Base-by-base conservation (phyloP, 30 jellyfish, hydroid and myxozoan species). In the Mastigias papua region DNA sequence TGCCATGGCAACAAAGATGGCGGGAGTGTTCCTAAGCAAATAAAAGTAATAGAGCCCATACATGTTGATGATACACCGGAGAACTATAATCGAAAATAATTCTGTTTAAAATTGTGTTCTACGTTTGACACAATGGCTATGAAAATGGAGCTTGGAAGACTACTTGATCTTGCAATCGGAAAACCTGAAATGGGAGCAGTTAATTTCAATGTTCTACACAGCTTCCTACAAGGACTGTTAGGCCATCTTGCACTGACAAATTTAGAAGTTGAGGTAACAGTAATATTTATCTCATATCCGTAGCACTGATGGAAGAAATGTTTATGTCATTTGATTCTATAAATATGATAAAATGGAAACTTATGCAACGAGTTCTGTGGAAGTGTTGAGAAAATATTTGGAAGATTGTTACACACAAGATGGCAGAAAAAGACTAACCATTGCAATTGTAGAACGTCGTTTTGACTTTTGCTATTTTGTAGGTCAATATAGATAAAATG, bases 151-250 rank as follows among this genome's bases (percentile, higher is more conserved):
- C 62, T 88, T 29, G 88, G 86, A 13, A 69, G 65, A 11, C 69
- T 88, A 17, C 96, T 88, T 13, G 91, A 79, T 57, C 79, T 57
- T 22, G 96, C 96, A 16, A 50, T 88, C 25, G 96, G 96, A 4
- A 65, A 80, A 60, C 96, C 89, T 31, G 88, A 68, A 28, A 73
- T 34, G 3, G 96, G 96, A 29, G 88, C 96, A 0, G 96, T 88
- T 16, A 88, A 88, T 73, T 88, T 88, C 83, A 78, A 88, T 58
- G 60, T 42, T n/a, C 35, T 88, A 2, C 96, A 88, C 74, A 84
- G 90, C 23, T 78, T 88, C 78, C 90, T 88, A 0, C 86, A 79
- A 29, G 69, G 70, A 26, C 22, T 88, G 79, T 32, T 88, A 48
- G 70, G 86, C 78, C 96, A 88, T 42, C 84, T 88, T 8, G 87